phyloP scores from a whole-genome alignment of 2,888 invertebrate genomes.

The Congeria kusceri region DNA sequence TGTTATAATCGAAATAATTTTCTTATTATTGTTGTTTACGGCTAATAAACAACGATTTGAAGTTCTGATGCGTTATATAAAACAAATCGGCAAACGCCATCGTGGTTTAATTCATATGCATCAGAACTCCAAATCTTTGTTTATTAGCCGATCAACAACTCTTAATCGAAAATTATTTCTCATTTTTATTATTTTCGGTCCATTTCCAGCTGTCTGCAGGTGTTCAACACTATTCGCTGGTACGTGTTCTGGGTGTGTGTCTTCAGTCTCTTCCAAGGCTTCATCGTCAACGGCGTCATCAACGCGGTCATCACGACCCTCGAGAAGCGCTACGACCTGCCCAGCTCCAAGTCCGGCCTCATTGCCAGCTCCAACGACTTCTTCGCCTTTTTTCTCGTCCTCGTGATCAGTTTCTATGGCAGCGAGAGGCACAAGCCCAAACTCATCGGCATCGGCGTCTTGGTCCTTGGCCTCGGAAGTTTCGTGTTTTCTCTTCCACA shows the following conservation, averaged over 20 bases:
- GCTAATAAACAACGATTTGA: too few relatives aligned
- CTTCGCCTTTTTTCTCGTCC: slow-evolving; percentile 64
- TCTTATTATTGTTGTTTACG: too few relatives aligned
- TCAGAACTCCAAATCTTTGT: too few relatives aligned
- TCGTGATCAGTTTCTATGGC: slow-evolving; percentile 68
- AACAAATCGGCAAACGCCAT: too few relatives aligned
- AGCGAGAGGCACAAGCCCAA: slow-evolving; percentile 66
- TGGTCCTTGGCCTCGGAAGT: slow-evolving; percentile 67
- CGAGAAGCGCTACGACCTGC: slow-evolving; percentile 67
- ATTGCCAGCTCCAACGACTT: slow-evolving; percentile 72
- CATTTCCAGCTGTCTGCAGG: not conserved
- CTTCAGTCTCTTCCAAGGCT: slow-evolving; percentile 67
- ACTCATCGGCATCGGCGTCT: slow-evolving; percentile 65
- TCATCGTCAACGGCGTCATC: slow-evolving; percentile 67
- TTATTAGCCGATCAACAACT: too few relatives aligned
- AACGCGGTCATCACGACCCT: slow-evolving; percentile 68
- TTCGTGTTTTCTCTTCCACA: slow-evolving; percentile 68
- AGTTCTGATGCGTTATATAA: too few relatives aligned
- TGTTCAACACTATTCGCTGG: slow-evolving; percentile 68
- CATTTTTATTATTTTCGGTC: too few relatives aligned
- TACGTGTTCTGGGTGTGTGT: slow-evolving; percentile 68
- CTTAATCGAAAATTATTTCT: too few relatives aligned
- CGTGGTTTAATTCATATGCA: too few relatives aligned
- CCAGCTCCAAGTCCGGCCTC: slow-evolving; percentile 68
- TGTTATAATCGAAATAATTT: too few relatives aligned